phyloP scores from a whole-genome alignment of 2,113 vertebrate genomes.

The Apteryx owenii region DNA sequence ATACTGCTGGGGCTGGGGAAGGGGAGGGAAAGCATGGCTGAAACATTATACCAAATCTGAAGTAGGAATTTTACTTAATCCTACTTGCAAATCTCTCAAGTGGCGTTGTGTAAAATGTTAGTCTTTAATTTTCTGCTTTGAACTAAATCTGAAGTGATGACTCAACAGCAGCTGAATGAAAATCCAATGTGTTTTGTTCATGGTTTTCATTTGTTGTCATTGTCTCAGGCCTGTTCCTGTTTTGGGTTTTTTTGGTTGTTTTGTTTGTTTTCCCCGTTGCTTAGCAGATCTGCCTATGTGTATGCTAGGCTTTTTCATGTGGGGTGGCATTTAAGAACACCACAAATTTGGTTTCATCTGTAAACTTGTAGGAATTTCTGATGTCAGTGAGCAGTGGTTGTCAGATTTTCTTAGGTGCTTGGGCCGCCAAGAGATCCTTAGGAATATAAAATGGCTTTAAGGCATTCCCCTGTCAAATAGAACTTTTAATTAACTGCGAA shows the following conservation, averaged over 20 bases:
- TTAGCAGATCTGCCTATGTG: neutral
- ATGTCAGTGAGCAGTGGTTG: neutral
- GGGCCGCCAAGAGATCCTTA: neutral
- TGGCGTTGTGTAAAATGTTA: constrained; percentile 31
- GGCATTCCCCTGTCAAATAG: neutral
- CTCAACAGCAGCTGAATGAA: constrained; percentile 7
- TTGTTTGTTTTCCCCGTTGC: constrained; percentile 4
- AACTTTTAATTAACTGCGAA: neutral
- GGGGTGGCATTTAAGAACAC: neutral
- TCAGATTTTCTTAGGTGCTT: neutral
- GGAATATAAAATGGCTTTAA: neutral
- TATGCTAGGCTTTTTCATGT: neutral
- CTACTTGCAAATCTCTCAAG: constrained; percentile 6
- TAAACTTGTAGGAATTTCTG: neutral
- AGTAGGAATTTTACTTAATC: neutral
- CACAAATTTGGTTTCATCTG: neutral
- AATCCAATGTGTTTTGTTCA: constrained; percentile 29
- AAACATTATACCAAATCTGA: neutral
- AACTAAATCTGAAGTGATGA: neutral
- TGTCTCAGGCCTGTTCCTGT: constrained; percentile 9
- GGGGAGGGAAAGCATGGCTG: neutral
- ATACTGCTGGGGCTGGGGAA: neutral
- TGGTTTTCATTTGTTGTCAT: constrained; percentile 13
- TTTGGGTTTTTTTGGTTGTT: too few species aligned
- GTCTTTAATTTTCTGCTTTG: neutral